Base-by-base conservation (phyloP, 2,888 invertebrate genomes). In the Eupeodes latifasciatus region DNA sequence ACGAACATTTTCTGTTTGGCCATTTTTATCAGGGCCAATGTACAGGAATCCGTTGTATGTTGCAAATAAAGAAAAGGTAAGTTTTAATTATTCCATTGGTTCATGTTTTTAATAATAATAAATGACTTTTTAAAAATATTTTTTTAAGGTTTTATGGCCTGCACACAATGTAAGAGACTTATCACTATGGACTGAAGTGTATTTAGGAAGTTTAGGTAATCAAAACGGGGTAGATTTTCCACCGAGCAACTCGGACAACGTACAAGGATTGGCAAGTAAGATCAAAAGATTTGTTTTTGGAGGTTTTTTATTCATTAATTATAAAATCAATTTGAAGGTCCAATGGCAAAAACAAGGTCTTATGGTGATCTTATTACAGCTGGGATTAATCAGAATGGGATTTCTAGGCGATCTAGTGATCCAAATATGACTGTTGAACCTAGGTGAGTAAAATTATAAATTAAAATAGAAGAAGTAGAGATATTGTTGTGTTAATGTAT, bases 41-140 rank as follows among this genome's bases (percentile, higher is more conserved):
- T 98, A 98, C 94, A 95, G 96, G 91, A 99, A 99, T 95, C 97
- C 97, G 91, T 95, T 98, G 49, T 99, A 98, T 94, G 94, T 94
- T 90, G 94, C 95, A 64, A 93, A 93, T 90, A 92, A 92, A 89
- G 94, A 94, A 89, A 92, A 92, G 91, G 93, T 92, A 49, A 59
- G n/a, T 11, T 40, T 7, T 40, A 40, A 27, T 9, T n/a, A 3
- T n/a, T 57, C 36, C 1, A 16, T 34, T 7, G 12, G 36, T 34
- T 5, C 14, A 0, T 2, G 10, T 16, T 14, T 14, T 36, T 5
- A 51, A 1, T n/a, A 34, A 36, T 36, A 34, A 47, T 7, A 34
- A 34, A 34, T 27, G 2, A 16, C 11, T n/a, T 14, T 64, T 69
- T 61, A 4, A 59, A 19, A 19, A 19, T 19, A 19, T 19, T 19